phyloP scores from a whole-genome alignment of 2,888 invertebrate genomes.

The Caenorhabditis sp. region DNA sequence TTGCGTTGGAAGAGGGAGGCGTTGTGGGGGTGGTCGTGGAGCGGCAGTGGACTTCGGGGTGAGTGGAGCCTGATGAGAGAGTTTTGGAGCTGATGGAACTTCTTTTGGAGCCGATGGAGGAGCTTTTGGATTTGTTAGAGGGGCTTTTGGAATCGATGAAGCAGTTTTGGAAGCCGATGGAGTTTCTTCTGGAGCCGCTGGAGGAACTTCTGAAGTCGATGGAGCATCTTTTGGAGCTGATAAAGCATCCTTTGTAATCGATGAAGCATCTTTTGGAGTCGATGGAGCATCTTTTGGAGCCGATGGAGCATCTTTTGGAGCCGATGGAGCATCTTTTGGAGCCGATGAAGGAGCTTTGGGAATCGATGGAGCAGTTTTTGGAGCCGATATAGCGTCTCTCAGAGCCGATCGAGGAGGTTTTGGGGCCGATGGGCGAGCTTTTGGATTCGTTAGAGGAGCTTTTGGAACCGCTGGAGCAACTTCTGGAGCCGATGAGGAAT shows the following conservation, averaged over 20 bases:
- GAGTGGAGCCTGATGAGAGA: background rate
- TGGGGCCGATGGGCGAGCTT: too few relatives aligned
- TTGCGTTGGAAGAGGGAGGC: too few relatives aligned
- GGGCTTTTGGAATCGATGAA: background rate
- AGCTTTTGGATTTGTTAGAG: background rate
- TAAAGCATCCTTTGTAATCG: background rate
- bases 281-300: background rate
- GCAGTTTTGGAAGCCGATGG: background rate
- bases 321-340: too few relatives aligned
- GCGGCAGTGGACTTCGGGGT: too few relatives aligned
- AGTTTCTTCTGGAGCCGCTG: conserved; percentile 6
- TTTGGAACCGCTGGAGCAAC: background rate
- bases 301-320: conserved; percentile 1
- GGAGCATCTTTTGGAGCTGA: background rate
- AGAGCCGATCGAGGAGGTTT: too few relatives aligned
- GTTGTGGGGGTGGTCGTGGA: too few relatives aligned
- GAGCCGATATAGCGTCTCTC: too few relatives aligned
- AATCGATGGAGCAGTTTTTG: too few relatives aligned
- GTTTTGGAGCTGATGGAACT: conserved; percentile 10
- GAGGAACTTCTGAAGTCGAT: background rate
- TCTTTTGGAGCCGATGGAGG: background rate
- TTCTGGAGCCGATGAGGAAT: background rate
- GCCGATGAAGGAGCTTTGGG: too few relatives aligned
- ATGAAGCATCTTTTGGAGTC: background rate
- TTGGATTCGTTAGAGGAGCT: too few relatives aligned